These are phyloP conservation scores for Sciurus carolinensis DNA, from an alignment of 2,797 vertebrate genomes.

Conservation along the genomic window DNA sequence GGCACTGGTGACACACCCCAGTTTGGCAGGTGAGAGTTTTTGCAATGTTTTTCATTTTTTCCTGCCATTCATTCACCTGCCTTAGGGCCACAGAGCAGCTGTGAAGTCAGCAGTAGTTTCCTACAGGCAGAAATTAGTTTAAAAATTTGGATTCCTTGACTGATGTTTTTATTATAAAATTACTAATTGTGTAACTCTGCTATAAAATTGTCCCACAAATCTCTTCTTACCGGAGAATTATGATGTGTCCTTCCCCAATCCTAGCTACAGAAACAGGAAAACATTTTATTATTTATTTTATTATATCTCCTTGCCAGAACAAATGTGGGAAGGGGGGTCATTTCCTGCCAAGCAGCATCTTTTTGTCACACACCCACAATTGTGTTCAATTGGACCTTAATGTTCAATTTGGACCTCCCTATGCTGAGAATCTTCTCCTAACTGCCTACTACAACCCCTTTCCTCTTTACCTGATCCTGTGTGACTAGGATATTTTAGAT, in stretches of 20 bases:
- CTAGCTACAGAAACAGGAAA: neutral
- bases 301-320: neutral
- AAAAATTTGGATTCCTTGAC: neutral
- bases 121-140: neutral
- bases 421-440: neutral
- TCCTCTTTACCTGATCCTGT: neutral
- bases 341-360: neutral
- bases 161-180: neutral
- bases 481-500: neutral
- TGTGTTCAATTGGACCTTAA: no score
- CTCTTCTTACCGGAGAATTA: neutral
- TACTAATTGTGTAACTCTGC: neutral
- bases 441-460: neutral
- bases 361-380: neutral
- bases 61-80: neutral
- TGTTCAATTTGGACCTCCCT: neutral
- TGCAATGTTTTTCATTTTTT: neutral
- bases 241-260: neutral
- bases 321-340: neutral
- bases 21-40: neutral
- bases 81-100: neutral
- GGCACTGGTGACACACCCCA: neutral
- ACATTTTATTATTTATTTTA: neutral
- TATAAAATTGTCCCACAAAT: neutral
- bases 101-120: neutral